These are phyloP conservation scores for Coptotermes formosanus DNA, from an alignment of 1,140 invertebrate species.

Conservation along the genomic window DNA sequence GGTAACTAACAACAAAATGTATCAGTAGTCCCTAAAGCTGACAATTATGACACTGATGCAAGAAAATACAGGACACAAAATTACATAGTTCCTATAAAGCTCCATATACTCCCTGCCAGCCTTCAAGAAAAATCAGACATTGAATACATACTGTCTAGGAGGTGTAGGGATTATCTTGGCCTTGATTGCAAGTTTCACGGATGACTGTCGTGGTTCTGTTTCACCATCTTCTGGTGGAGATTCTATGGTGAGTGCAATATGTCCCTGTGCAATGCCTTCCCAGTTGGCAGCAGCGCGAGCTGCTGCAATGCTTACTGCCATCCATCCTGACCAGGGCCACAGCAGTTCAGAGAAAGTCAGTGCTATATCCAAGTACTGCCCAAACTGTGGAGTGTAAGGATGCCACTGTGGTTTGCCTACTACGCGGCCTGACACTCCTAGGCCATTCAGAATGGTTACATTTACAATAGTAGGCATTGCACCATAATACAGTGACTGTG, in stretches of 20 bases:
- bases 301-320: conserved; percentile 76
- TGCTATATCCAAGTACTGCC: conserved; percentile 60
- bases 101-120: too few relatives aligned
- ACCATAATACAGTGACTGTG: conserved; percentile 87
- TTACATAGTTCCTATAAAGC: too few relatives aligned
- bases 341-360: conserved; percentile 77
- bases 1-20: too few relatives aligned
- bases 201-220: conserved; percentile 61
- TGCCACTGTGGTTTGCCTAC: conserved; percentile 76
- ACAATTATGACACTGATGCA: too few relatives aligned
- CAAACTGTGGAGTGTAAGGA: conserved; percentile 69
- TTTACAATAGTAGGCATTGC: conserved; percentile 88
- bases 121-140: neutral
- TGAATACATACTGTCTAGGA: conserved; percentile 55
- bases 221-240: conserved; percentile 72
- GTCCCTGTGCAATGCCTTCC: conserved; percentile 79
- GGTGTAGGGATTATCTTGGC: conserved; percentile 74
- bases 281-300: conserved; percentile 64
- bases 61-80: too few relatives aligned
- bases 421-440: conserved; percentile 83
- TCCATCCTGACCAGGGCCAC: conserved; percentile 97
- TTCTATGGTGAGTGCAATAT: conserved; percentile 80
- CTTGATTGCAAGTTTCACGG: conserved; percentile 73
- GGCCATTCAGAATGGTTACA: conserved; percentile 84
- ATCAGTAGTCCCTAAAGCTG: too few relatives aligned